phyloP scores from a whole-genome alignment of 2,113 vertebrate genomes.

The Scytalopus superciliaris region DNA sequence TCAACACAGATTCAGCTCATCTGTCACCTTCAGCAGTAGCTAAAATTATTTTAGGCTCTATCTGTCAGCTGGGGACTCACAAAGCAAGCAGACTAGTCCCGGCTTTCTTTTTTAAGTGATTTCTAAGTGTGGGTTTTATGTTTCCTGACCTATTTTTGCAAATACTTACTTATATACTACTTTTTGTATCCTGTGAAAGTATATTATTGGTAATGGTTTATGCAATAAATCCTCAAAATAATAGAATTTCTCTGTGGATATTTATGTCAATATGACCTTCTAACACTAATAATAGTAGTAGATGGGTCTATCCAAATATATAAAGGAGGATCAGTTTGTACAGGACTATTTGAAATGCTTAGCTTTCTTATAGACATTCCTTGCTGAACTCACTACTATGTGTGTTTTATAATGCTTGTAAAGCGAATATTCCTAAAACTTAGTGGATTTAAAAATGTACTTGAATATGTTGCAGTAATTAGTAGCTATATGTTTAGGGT shows the following conservation, averaged over 20 bases:
- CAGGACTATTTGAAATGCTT: not conserved
- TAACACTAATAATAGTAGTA: not conserved
- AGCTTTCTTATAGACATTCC: not conserved
- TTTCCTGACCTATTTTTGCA: not conserved
- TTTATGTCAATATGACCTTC: not conserved
- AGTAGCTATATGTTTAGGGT: not conserved
- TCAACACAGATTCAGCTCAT: not conserved
- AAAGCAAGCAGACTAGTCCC: not conserved
- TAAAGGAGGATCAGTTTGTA: not conserved
- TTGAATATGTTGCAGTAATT: constrained; percentile 8
- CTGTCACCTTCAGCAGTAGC: not conserved
- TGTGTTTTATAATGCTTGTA: not conserved
- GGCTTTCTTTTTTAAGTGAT: not conserved
- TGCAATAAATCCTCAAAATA: not conserved
- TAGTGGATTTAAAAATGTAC: constrained; percentile 26
- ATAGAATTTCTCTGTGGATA: not conserved
- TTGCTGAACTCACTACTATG: not conserved
- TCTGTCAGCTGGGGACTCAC: not conserved
- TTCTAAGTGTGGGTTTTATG: not conserved
- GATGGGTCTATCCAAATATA: not conserved
- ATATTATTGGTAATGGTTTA: not conserved
- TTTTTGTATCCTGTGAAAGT: not conserved
- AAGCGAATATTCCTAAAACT: constrained; percentile 21
- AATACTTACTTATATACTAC: not conserved
- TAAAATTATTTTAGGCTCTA: not conserved